Evolutionary conservation across 2,113 vertebrate species (phyloP), one percentile per base, ranked within the genome.

Genomic region (Clarias magur): DNA sequence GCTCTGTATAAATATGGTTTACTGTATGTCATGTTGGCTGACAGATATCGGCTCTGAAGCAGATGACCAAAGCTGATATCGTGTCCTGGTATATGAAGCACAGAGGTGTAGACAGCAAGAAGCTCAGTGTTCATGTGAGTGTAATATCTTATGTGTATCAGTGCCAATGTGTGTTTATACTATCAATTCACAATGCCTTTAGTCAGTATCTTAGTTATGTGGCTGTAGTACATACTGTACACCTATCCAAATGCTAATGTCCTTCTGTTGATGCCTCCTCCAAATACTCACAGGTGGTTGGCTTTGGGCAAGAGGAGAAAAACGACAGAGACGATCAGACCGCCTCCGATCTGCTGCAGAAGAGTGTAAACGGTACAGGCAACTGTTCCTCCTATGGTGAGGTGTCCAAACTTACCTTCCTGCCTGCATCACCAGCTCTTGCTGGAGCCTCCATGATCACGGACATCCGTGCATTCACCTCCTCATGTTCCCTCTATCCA

Each of bases 71-170:
- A 88, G 91, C 93, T 86, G 95, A 98, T 88, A 93, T 99, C 89
- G 92, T 97, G 59, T 94, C 80, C 83, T 99, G 97, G 96, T 99
- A 97, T 92, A 93, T 94, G 92, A 92, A 94, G 81, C 97, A 98
- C 75, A 94, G 96, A 90, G 92, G 89, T 86, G 79, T 68, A 60
- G 91, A 89, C 90, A 94, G 92, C 91, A 97, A 96, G 92, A 96
- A 96, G 91, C 96, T 99, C 85, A 99, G 98, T 0, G 96, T 99
- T 0, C 98, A 99, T 0, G 98, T 99, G 88, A 96, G 97, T 94
- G 21, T 27, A 67, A 21, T 75, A 48, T 25, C 11, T 65, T 16
- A 70, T 8, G n/a, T 54, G 1, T 30, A 23, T 23, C 57, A 65
- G 16, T 12, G 13, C 9, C 42, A 21, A 53, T 68, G 63, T 83